Percentiles rank a stretch among this genome's conserved stretches.
phyloP scores from a whole-genome alignment of 2,113 vertebrate species.

The Alectura lathami region DNA sequence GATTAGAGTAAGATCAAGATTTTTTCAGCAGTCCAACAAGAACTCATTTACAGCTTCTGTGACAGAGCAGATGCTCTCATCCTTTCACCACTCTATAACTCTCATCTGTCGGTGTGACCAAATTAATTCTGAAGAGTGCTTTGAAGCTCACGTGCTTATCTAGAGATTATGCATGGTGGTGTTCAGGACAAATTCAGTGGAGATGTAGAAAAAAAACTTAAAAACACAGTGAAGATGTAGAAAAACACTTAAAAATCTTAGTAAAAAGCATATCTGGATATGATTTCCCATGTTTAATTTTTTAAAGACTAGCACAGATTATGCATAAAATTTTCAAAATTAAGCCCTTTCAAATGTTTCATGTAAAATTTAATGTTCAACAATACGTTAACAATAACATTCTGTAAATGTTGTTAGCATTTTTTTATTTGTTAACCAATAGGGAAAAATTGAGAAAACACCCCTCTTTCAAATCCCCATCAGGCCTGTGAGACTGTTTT shows the following conservation, averaged over 20 bases:
- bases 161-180: not conserved
- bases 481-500: not conserved
- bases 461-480: not conserved
- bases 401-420: not conserved
- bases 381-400: not conserved
- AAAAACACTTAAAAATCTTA: not conserved
- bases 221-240: not conserved
- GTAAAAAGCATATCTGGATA: not conserved
- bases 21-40: not conserved
- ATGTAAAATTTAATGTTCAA: not conserved
- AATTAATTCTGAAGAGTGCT: not conserved
- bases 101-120: not conserved
- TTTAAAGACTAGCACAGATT: not conserved
- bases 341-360: not conserved
- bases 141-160: not conserved
- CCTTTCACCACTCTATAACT: not conserved
- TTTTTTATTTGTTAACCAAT: not conserved
- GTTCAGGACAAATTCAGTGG: not conserved
- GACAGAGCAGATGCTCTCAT: not conserved
- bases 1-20: not conserved
- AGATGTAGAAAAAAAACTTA: not conserved
- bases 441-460: not conserved
- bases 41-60: not conserved
- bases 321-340: not conserved
- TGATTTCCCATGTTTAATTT: not conserved